Evolutionary conservation across 2,113 vertebrate genomes (phyloP), one percentile per base, ranked within the genome.

Genomic region (Aphelocoma coerulescens): DNA sequence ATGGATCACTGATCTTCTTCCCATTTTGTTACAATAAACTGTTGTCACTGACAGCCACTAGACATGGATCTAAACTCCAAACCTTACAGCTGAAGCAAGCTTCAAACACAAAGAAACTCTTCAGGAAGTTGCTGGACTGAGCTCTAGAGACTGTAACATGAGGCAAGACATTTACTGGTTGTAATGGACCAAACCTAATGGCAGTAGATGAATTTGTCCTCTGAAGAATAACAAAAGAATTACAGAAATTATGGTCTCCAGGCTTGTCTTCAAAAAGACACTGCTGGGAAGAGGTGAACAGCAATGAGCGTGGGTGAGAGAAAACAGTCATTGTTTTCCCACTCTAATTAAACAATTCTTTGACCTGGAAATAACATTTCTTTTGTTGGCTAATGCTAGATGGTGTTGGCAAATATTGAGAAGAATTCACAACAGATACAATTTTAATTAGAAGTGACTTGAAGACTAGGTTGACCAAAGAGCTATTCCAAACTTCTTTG

Each of bases 301-400:
- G 59, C 39, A 87, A 62, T 62, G 33, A 86, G 18, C 24, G 32
- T 0, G 49, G 10, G 23, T 92, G 46, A 94, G 55, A 80, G 58
- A 84, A 86, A 80, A 92, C n/a, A 91, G n/a, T 49, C 28, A 71
- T 19, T 91, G 89, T 83, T 74, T 77, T 77, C 51, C 46, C 68
- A 77, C 32, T 81, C 59, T 52, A 80, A 86, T 86, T 83, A 91
- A 92, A 77, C 37, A 89, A 58, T 62, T 77, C 37, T 92, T 58
- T 91, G 89, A 95, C 73, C 73, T 91, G 89, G 96, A 96, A 96
- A 84, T 95, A 96, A 92, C 43, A 67, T 87, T 87, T 92, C 68
- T 87, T 92, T 94, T 91, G 91, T 92, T 49, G 30, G 55, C 37
- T 91, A 89, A 71, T 67, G 55, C 72, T 91, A 81, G 23, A 89